Evolutionary conservation across 2,113 vertebrate genomes (phyloP), one percentile per base, ranked within the genome.

Genomic region (Apteryx owenii): DNA sequence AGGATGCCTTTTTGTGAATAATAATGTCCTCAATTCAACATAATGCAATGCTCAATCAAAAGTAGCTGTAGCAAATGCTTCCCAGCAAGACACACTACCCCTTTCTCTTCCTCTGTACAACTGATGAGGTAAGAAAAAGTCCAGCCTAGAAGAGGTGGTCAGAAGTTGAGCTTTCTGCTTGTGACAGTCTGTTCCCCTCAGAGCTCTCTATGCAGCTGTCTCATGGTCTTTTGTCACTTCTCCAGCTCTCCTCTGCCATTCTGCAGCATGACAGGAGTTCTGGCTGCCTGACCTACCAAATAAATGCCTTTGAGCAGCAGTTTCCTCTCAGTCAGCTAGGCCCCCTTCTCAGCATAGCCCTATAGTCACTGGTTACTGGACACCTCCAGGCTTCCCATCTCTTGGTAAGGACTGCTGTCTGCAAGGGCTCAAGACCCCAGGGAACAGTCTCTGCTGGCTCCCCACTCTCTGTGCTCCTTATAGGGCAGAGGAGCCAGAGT

Each of bases 1-100:
- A 95, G 89, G 91, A 94, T 96, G 84, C 58, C 73, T 97, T 98
- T 98, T 93, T 80, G 92, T 97, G 97, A 98, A 98, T 98, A 97
- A 97, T 97, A 98, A 98, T 97, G 93, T 93, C 88, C 94, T 97
- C 96, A 91, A 79, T 90, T 90, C 95, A 96, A 93, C 75, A 96
- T 58, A 86, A 93, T 93, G 92, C 93, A 96, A 90, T 0, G 2
- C 69, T 97, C 95, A 95, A 85, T 96, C 95, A 95, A 97, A 98
- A 96, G 84, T 69, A n/a, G 14, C 29, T 77, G 76, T 92, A 90
- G 82, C 80, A 79, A 84, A 96, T 84, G 87, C 61, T 95, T 93
- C 79, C 40, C 88, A 86, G 16, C 51, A 77, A 75, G 44, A 66
- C 81, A 31, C 26, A 33, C 31, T 1, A 1, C 40, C 22, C 22